A percentile compares a stretch with the other conserved stretches of the same genome.
These are phyloP conservation scores for Taurulus bubalis DNA, from an alignment of 2,113 vertebrate genomes.

Conservation along the genomic window DNA sequence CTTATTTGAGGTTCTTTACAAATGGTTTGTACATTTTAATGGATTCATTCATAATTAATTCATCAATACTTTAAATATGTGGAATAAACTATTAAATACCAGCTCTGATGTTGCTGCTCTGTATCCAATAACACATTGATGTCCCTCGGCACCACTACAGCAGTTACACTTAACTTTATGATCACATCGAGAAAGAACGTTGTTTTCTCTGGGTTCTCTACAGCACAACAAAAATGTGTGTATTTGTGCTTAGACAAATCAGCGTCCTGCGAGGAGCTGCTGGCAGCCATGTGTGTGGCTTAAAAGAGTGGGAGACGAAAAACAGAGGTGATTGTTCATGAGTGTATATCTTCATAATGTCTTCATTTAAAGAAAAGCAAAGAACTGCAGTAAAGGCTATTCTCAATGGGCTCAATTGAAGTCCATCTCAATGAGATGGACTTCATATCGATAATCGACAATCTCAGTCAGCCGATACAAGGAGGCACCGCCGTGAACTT, in stretches of 20 bases:
- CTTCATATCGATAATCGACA: constrained; percentile 50
- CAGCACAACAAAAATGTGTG: neutral
- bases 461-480: constrained; percentile 52
- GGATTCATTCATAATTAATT: neutral
- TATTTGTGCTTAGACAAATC: neutral
- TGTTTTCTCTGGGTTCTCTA: neutral
- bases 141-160: neutral
- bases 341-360: too few species aligned
- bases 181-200: neutral
- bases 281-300: neutral
- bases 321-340: neutral
- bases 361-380: neutral
- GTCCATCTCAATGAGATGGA: too few species aligned
- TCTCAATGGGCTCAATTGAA: too few species aligned
- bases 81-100: neutral
- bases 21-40: neutral
- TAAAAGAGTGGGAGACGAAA: neutral
- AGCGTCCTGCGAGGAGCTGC: neutral
- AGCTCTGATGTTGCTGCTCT: neutral
- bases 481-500: constrained; percentile 31
- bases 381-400: neutral
- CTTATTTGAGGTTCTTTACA: neutral
- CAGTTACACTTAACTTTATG: neutral
- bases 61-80: neutral
- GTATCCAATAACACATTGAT: neutral